Evolutionary conservation across 2,888 invertebrate genomes (phyloP), one percentile per base, ranked within the genome.

Genomic region (Yponomeuta sedellus): DNA sequence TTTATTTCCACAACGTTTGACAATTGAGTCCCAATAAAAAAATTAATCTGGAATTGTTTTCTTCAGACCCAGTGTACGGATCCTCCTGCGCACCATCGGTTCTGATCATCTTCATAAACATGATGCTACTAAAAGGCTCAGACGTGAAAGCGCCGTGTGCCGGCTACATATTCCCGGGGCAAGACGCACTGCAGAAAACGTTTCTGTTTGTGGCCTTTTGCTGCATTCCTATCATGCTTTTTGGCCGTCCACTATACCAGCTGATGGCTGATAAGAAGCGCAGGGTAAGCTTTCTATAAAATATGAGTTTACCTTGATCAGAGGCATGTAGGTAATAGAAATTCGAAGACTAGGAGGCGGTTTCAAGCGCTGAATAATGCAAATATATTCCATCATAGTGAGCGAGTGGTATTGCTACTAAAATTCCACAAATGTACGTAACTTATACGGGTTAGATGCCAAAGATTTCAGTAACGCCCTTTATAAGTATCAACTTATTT

Each of bases 81-180:
- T 83, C 94, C 0, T 87, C 86, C 1, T 94, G 94, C 75, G 96
- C 97, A 0, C 97, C 96, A 0, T 95, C 95, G 39, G 93, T 97
- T 0, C 92, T 97, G 22, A 96, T 96, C 68, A 94, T 94, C 68
- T 94, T 96, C 76, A 96, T 96, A 81, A 96, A 96, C 82, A 96
- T 96, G 96, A 94, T 94, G 86, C 85, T 95, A 73, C 80, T 94
- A 74, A 94, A 93, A 74, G 71, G 80, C 66, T 76, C 88, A 0
- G 81, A 81, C 0, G 79, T 80, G 11, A 83, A 84, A 10, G 73
- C 78, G 0, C 89, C 85, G 0, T 94, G 94, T 74, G 79, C 86
- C 0, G 79, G 87, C 1, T 92, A 88, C 73, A 95, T 95, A 93
- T 95, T 92, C 69, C 80, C 86, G 0, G 92, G 92, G 0, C 94